A percentile compares a stretch with the other conserved stretches of the same genome.
These are phyloP conservation scores for Caranx ignobilis DNA, from an alignment of 2,113 vertebrate genomes.

Conservation along the genomic window DNA sequence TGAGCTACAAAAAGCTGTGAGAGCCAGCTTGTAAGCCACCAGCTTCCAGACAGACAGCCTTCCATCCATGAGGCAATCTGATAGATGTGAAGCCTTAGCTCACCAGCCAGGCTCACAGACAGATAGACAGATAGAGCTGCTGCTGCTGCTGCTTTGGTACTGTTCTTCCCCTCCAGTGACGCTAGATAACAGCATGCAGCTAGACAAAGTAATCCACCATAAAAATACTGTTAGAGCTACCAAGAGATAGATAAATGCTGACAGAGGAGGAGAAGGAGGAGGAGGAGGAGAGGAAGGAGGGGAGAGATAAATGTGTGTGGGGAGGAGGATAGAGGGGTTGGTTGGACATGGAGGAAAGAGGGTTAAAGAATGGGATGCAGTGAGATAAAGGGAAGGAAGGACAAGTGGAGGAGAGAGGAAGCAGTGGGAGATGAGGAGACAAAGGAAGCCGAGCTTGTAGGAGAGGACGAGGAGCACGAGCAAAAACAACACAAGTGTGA, in stretches of 20 bases:
- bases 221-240: constrained; percentile 74
- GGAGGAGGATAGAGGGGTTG: constrained; percentile 8
- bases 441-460: constrained; percentile 7
- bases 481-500: constrained; percentile 9
- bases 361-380: constrained; percentile 5
- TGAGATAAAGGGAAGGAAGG: neutral
- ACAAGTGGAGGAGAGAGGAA: neutral
- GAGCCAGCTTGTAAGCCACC: constrained; percentile 37
- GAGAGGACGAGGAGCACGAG: constrained; percentile 15
- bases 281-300: constrained; percentile 28
- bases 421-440: constrained; percentile 25
- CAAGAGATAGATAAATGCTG: constrained; percentile 60
- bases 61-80: constrained; percentile 51
- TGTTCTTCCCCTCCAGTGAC: constrained; percentile 75
- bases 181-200: constrained; percentile 79
- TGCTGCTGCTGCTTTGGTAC: constrained; percentile 29
- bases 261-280: constrained; percentile 45
- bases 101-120: constrained; percentile 63
- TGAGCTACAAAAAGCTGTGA: constrained; percentile 45
- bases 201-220: constrained; percentile 84
- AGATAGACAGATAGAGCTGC: constrained; percentile 73
- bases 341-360: constrained; percentile 11
- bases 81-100: constrained; percentile 64
- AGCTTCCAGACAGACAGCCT: constrained; percentile 49
- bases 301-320: constrained; percentile 44